phyloP scores from a whole-genome alignment of 2,113 vertebrate species.

The Coturnix japonica region DNA sequence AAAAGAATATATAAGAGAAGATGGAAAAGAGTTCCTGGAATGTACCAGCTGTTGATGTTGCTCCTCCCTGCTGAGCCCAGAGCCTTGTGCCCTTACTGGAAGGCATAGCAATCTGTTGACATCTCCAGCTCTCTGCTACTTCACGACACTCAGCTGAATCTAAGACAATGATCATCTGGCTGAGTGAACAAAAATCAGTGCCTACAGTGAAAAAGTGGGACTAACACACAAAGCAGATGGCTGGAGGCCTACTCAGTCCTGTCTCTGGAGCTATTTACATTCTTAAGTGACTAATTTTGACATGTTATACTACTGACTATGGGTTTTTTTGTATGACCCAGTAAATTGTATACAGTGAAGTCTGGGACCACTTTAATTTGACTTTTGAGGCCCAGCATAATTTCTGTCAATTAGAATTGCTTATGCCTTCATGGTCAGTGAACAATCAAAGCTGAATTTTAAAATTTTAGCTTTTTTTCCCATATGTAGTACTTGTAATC shows the following conservation, averaged over 20 bases:
- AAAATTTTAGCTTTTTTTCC: not conserved
- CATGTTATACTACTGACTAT: conserved; percentile 71
- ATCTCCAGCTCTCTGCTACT: conserved; percentile 65
- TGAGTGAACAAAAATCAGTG: conserved; percentile 70
- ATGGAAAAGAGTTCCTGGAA: conserved; percentile 75
- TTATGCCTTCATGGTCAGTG: not conserved
- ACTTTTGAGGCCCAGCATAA: not conserved
- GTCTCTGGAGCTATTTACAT: conserved; percentile 75
- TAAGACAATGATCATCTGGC: conserved; percentile 75
- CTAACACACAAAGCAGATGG: conserved; percentile 78
- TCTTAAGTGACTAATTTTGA: conserved; percentile 82
- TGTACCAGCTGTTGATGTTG: conserved; percentile 85
- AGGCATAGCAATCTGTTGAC: conserved; percentile 80
- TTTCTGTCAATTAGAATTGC: conserved; percentile 7
- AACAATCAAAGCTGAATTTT: not conserved
- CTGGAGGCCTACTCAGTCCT: conserved; percentile 64
- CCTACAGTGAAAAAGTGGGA: conserved; percentile 65
- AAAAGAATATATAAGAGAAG: not conserved
- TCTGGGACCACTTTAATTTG: conserved; percentile 19
- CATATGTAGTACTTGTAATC: not conserved
- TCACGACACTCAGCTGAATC: conserved; percentile 71
- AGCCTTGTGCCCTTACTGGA: conserved; percentile 69
- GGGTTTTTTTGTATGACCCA: conserved; percentile 63
- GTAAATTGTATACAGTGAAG: conserved; percentile 4
- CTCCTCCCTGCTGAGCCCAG: conserved; percentile 77